These are phyloP conservation scores for Erebia aethiops DNA, from an alignment of 2,888 invertebrate genomes.

Conservation along the genomic window DNA sequence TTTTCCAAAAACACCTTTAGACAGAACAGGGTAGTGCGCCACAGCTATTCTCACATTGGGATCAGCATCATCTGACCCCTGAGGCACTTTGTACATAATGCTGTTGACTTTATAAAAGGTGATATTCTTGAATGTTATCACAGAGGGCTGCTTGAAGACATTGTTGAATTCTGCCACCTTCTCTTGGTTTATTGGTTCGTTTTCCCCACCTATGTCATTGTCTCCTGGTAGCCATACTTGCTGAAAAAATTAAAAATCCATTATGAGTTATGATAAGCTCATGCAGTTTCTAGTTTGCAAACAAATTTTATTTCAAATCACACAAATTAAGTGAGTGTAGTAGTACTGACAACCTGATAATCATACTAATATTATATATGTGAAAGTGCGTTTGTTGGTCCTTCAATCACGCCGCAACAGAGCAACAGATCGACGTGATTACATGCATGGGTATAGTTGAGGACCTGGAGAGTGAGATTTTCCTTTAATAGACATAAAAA, in stretches of 20 bases:
- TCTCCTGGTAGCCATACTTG: constrained; percentile 96
- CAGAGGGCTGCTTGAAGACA: constrained; percentile 87
- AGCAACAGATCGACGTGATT: too few species aligned
- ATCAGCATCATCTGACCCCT: constrained; percentile 66
- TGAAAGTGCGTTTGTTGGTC: too few species aligned
- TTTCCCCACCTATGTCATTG: constrained; percentile 98
- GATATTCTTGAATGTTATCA: constrained; percentile 84
- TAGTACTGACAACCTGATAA: too few species aligned
- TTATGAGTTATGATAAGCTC: not conserved
- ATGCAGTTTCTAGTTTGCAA: too few species aligned
- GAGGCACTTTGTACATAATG: constrained; percentile 85
- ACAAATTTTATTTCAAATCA: too few species aligned
- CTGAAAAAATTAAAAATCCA: constrained; percentile 64
- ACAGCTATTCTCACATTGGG: constrained; percentile 85
- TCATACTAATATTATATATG: too few species aligned
- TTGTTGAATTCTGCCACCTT: constrained; percentile 89
- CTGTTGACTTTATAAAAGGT: constrained; percentile 90
- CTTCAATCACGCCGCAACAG: too few species aligned
- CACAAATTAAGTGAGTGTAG: too few species aligned
- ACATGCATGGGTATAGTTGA: too few species aligned
- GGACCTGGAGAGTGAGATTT: too few species aligned
- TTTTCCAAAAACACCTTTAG: constrained; percentile 60
- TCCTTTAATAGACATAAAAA: too few species aligned
- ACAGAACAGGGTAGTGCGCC: constrained; percentile 87
- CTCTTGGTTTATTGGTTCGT: constrained; percentile 85